phyloP scores from a whole-genome alignment of 2,888 invertebrate genomes.

The Andrena marginata region DNA sequence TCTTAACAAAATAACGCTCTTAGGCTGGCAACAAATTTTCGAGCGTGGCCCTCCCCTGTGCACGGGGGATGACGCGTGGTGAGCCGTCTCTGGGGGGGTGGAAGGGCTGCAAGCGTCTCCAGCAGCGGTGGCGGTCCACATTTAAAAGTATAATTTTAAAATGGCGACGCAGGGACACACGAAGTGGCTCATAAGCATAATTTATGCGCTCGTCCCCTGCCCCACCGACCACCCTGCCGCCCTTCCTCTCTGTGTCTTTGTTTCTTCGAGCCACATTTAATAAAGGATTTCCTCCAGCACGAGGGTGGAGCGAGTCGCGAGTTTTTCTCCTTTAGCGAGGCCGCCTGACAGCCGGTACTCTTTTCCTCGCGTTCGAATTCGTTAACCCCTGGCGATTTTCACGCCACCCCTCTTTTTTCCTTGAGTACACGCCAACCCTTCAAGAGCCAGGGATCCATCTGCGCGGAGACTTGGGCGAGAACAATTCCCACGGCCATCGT shows the following conservation, averaged over 20 bases:
- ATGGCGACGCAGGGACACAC: conserved; percentile 74
- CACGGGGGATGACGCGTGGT: conserved; percentile 59
- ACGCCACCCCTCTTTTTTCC: neutral
- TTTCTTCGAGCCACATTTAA: conserved; percentile 64
- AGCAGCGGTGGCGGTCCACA: conserved; percentile 41
- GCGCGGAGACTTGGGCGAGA: conserved; percentile 19
- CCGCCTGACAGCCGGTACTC: conserved; percentile 30
- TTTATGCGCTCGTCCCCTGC: conserved; percentile 72
- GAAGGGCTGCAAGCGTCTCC: conserved; percentile 32
- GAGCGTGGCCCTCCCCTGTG: conserved; percentile 16
- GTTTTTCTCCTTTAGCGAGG: conserved; percentile 54
- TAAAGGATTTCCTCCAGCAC: conserved; percentile 63
- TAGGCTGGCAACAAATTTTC: conserved; percentile 66
- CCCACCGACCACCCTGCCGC: conserved; percentile 21
- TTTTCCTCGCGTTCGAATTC: conserved; percentile 66
- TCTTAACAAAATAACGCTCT: conserved; percentile 63
- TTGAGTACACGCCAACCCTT: neutral
- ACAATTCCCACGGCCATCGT: neutral
- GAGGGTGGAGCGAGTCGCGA: conserved; percentile 4
- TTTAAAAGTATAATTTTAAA: conserved; percentile 77
- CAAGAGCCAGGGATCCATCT: conserved; percentile 43
- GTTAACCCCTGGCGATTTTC: conserved; percentile 58
- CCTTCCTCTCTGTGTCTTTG: conserved; percentile 25
- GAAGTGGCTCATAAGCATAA: conserved; percentile 77
- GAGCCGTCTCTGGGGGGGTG: conserved; percentile 31